Evolutionary conservation across 1,140 invertebrate genomes (phyloP), one percentile per base, ranked within the genome.

Genomic region (Pogonus chalceus): DNA sequence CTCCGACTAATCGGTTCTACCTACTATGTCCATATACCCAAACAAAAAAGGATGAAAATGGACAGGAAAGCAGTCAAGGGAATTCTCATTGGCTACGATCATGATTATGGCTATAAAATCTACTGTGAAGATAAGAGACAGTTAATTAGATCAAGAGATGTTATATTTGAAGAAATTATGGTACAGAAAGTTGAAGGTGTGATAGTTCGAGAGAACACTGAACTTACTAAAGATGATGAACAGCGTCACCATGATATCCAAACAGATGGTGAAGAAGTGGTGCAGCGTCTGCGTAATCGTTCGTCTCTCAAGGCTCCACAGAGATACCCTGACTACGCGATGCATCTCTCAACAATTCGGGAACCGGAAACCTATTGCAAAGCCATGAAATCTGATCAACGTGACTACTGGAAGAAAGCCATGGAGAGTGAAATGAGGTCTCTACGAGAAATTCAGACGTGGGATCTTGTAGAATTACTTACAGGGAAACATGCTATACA

Each of bases 1-100:
- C 43, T n/a, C n/a, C n/a, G n/a, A n/a, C n/a, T n/a, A n/a, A 56
- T 66, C 39, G 62, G 62, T n/a, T 56, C 52, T 9, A 53, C 53
- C 1, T 60, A 50, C 21, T 60, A 57, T 43, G 51, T 49, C 10
- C 58, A 64, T 48, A 46, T 64, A 26, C 65, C 60, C 7, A 56
- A 52, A 22, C 54, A 63, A 46, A 51, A 31, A 20, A 56, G 58
- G 24, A 58, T 52, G 37, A 58, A 54, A 47, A 18, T 59, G 51
- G 55, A 61, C 23, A 57, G 51, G 37, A 61, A 61, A 54, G 58
- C 58, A 7, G 3, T 31, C 20, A 52, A 53, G 35, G 35, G 56
- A 10, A 52, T 52, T 22, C 20, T 58, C 16, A 48, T 58, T 23
- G 21, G 62, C 14, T 65, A 65, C 50, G 57, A 24, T 31, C 26